Base-by-base conservation (phyloP, 2,888 invertebrate genomes). In the Toxonevra muliebris region DNA sequence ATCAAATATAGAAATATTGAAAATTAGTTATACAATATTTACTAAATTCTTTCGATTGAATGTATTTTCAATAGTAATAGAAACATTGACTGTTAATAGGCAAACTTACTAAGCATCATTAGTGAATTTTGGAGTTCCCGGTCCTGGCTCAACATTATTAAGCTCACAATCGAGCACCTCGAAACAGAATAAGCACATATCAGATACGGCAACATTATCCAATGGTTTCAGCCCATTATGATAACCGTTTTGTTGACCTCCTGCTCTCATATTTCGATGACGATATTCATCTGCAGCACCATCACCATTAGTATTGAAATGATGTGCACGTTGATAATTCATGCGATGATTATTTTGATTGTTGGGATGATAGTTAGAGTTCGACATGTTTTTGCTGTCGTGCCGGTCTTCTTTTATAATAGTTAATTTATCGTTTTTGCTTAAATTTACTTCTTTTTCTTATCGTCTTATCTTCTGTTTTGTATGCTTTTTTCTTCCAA, bases 141-240 rank as follows among this genome's bases (percentile, higher is more conserved):
- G 98, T 77, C 95, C 93, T 77, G 30, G 30, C 77, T 97, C 96
- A 85, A 94, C 89, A 85, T 93, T 94, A 87, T 97, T 93, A 81
- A 99, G 89, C 87, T 97, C 95, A 86, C 93, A 92, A 87, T 97
- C 94, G 76, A 99, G 91, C 79, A 98, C 97, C 88, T 99, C 98
- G 89, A 98, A 99, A 90, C 99, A 99, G 88, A 94, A 98, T 89
- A 94, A 95, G 85, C 97, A 97, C 98, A 99, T 99, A 86, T 98
- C 97, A 73, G 93, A 93, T 85, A 92, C 90, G 77, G 94, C 95
- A 76, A 96, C 92, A 83, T 76, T 82, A 11, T 82, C 80, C 62
- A 80, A 53, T 0, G 78, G 79, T 62, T 82, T 79, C 45, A 79
- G 71, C 3, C 30, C 30, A 30, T 30, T 69, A 11, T 71, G 83